Conservation (phyloP, 2,113 vertebrate species). For the Nyctereutes procyonoides region DNA sequence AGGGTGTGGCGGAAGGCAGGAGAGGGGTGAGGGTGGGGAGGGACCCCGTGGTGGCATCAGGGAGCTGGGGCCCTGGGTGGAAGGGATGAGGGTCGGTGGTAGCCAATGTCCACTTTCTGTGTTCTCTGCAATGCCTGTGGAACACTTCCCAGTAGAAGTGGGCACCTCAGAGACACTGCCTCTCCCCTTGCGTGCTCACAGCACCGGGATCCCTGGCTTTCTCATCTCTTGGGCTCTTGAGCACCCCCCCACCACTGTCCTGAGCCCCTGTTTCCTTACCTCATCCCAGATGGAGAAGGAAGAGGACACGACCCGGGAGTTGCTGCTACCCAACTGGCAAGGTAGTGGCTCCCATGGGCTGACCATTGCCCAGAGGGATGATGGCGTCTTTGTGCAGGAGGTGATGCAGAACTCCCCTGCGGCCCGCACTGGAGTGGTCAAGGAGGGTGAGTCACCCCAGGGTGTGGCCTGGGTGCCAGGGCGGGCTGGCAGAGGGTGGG, state of each 20-base stretch:
- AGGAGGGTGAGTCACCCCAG: slow-evolving; percentile 89
- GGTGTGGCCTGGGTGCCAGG: background rate
- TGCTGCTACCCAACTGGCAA: slow-evolving; percentile 94
- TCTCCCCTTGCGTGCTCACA: fast-evolving
- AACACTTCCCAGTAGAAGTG: background rate
- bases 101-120: background rate
- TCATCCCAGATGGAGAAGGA: slow-evolving; percentile 91
- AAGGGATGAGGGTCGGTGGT: background rate
- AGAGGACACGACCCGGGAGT: slow-evolving; percentile 93
- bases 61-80: background rate
- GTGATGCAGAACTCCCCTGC: slow-evolving; percentile 94
- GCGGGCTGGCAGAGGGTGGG: fast-evolving
- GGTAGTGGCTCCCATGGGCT: slow-evolving; percentile 94
- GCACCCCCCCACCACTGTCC: background rate
- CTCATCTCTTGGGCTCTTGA: background rate
- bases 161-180: background rate
- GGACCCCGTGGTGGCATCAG: background rate
- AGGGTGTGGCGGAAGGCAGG: background rate
- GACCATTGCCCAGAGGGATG: slow-evolving; percentile 92
- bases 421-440: slow-evolving; percentile 92
- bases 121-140: background rate
- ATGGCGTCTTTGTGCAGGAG: slow-evolving; percentile 92
- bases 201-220: background rate
- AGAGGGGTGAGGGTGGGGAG: background rate
- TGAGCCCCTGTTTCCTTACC: fast-evolving